Evolutionary conservation across 2,888 invertebrate species (phyloP).

Genomic region (Aphidoletes aphidimyza): DNA sequence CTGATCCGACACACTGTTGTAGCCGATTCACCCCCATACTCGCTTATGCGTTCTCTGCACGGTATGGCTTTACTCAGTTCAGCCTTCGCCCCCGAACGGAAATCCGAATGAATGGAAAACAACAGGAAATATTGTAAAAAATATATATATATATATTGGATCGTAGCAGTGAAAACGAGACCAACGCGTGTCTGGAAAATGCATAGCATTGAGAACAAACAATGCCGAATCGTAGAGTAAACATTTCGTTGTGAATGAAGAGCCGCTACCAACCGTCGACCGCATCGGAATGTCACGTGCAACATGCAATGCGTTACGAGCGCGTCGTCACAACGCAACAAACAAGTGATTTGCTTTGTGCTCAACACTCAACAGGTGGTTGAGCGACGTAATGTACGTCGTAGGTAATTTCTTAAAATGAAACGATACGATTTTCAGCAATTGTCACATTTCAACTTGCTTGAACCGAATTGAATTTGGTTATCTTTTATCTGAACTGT

Average conservation of each 20-base stretch:
- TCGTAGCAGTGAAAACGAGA: background rate
- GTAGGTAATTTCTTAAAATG: background rate
- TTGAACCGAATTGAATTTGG: too few species aligned
- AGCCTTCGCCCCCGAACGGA: conserved; percentile 25
- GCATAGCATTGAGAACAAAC: background rate
- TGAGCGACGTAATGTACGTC: background rate
- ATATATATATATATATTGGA: background rate
- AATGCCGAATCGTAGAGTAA: conserved; percentile 21
- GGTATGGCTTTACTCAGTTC: too few species aligned
- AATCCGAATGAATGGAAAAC: conserved; percentile 40
- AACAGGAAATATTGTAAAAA: conserved; percentile 35
- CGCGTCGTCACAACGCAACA: background rate
- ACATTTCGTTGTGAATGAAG: conserved; percentile 10
- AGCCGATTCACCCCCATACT: background rate
- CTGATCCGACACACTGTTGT: conserved; percentile 21
- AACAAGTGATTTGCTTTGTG: conserved; percentile 11
- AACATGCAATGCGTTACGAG: background rate
- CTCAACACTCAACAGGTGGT: conserved; percentile 44
- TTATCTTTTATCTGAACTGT: too few species aligned
- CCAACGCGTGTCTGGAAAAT: conserved; percentile 52
- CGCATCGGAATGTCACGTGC: background rate
- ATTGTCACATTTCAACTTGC: too few species aligned
- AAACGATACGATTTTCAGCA: background rate
- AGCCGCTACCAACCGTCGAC: background rate
- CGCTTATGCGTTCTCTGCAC: background rate